Conservation (phyloP, 2,113 vertebrate species). For the Rhynchopsitta pachyrhyncha region DNA sequence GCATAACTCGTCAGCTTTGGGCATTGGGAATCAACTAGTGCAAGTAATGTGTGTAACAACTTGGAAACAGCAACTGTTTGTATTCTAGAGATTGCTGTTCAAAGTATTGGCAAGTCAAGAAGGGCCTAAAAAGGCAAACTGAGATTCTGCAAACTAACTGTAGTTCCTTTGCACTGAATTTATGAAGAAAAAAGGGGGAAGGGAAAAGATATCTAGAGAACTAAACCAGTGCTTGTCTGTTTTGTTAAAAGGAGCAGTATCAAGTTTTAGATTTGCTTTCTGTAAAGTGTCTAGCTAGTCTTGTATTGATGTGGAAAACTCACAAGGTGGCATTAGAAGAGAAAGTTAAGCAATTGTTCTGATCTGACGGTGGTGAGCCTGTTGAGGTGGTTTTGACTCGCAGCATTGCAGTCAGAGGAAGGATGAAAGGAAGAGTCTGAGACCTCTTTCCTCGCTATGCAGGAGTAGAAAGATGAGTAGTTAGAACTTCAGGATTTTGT, state of each 20-base stretch:
- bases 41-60: not conserved
- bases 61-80: not conserved
- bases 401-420: not conserved
- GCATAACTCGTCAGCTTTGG: fast-evolving
- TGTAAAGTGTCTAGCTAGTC: not conserved
- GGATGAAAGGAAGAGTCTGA: not conserved
- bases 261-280: not conserved
- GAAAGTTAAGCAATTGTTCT: not conserved
- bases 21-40: not conserved
- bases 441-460: not conserved
- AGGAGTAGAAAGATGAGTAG: not conserved
- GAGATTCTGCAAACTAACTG: not conserved
- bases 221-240: not conserved
- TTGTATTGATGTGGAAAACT: not conserved
- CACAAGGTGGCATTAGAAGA: not conserved
- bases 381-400: not conserved
- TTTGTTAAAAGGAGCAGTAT: not conserved
- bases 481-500: not conserved
- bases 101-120: not conserved
- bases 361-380: not conserved
- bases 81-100: not conserved
- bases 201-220: not conserved
- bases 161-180: not conserved
- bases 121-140: not conserved
- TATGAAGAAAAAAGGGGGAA: not conserved